Evolutionary conservation across 2,113 vertebrate genomes (phyloP).

Genomic region (Thalassoma bifasciatum): DNA sequence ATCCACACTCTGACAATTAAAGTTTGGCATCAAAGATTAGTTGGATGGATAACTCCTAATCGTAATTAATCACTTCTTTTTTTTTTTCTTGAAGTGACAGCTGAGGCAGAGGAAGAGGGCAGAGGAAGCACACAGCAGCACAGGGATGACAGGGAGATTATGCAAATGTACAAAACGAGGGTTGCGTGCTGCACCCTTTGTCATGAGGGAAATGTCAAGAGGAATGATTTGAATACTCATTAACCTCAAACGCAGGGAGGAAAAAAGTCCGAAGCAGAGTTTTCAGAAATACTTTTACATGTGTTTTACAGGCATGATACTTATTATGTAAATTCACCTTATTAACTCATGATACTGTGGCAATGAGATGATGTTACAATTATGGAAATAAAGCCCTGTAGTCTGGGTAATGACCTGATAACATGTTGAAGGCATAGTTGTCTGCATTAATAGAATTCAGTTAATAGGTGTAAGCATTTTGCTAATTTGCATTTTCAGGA

Average conservation of each 20-base stretch:
- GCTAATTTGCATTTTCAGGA: slow-evolving; percentile 5
- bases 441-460: slow-evolving; percentile 1
- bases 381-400: not conserved
- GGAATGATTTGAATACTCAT: slow-evolving; percentile 64
- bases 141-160: slow-evolving; percentile 64
- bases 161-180: slow-evolving; percentile 71
- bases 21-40: slow-evolving; percentile 29
- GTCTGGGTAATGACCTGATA: slow-evolving; percentile 4
- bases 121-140: slow-evolving; percentile 27
- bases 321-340: slow-evolving; percentile 20
- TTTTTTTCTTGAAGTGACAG: slow-evolving; percentile 42
- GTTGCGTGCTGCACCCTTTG: slow-evolving; percentile 53
- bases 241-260: slow-evolving; percentile 34
- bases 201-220: slow-evolving; percentile 70
- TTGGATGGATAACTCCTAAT: slow-evolving; percentile 38
- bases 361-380: not conserved
- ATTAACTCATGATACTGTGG: not conserved
- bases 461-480: slow-evolving; percentile 16
- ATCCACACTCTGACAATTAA: not conserved
- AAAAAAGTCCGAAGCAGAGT: slow-evolving; percentile 12
- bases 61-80: slow-evolving; percentile 47
- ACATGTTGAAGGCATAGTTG: not conserved
- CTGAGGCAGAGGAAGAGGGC: slow-evolving; percentile 27
- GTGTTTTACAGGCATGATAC: slow-evolving; percentile 7
- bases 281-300: slow-evolving; percentile 28